phyloP scores from a whole-genome alignment of 1,140 invertebrate genomes.

The Trichomalopsis sarcophagae region DNA sequence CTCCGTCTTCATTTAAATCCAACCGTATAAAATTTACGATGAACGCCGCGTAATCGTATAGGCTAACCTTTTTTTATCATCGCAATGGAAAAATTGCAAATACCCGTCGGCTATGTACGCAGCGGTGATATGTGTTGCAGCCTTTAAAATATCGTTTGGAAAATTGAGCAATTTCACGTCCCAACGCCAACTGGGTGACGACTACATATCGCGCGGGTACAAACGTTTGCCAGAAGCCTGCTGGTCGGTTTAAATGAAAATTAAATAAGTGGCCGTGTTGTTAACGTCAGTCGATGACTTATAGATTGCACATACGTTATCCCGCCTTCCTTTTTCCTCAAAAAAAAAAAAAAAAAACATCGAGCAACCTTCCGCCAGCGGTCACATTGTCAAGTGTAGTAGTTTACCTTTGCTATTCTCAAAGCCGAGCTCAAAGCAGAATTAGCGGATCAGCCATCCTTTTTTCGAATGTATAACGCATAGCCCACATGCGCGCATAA shows the following conservation, averaged over 20 bases:
- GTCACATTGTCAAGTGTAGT: too few relatives aligned
- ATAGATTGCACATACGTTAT: background rate
- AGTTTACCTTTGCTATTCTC: too few relatives aligned
- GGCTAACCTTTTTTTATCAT: too few relatives aligned
- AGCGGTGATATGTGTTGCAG: too few relatives aligned
- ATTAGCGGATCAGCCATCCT: background rate
- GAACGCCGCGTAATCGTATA: background rate
- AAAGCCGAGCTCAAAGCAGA: background rate
- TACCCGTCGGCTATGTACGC: too few relatives aligned
- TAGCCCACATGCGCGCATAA: background rate
- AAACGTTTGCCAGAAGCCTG: background rate
- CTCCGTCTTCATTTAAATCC: background rate
- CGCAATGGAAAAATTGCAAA: too few relatives aligned
- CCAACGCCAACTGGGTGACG: conserved; percentile 9
- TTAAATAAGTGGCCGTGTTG: background rate
- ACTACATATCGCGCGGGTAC: background rate
- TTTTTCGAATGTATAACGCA: too few relatives aligned
- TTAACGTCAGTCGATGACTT: background rate
- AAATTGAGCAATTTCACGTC: conserved; percentile 11
- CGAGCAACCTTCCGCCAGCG: too few relatives aligned
- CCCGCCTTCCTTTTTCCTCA: too few relatives aligned
- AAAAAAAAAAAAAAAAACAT: too few relatives aligned
- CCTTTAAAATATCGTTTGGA: background rate
- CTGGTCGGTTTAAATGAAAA: background rate
- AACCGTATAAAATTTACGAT: background rate